A percentile compares a stretch with the other conserved stretches of the same genome.
phyloP scores from a whole-genome alignment of 2,113 vertebrate species.

The Mirza zaza region DNA sequence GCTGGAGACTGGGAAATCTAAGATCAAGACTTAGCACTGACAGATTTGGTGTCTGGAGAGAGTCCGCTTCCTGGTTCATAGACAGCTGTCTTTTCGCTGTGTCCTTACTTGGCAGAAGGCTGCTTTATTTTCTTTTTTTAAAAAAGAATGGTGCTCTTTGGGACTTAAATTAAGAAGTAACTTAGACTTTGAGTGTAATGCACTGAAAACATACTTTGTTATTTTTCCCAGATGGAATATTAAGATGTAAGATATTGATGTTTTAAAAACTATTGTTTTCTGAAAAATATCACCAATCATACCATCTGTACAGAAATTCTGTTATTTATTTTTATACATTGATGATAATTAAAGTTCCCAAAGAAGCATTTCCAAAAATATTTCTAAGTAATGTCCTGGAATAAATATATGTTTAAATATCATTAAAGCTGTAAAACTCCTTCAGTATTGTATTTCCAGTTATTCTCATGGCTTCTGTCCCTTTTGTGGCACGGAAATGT shows the following conservation, averaged over 20 bases:
- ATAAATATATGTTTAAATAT: conserved; percentile 66
- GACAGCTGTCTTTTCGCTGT: background rate
- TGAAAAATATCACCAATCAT: conserved; percentile 76
- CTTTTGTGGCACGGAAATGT: conserved; percentile 5
- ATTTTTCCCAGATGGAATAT: conserved; percentile 36
- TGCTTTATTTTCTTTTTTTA: background rate
- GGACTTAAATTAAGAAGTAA: background rate
- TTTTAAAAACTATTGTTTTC: conserved; percentile 49
- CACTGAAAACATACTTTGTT: conserved; percentile 50
- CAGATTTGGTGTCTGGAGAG: background rate
- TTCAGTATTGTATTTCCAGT: background rate
- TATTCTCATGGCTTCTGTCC: conserved; percentile 2
- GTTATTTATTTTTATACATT: conserved; percentile 81
- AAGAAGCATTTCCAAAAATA: conserved; percentile 75
- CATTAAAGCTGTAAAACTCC: background rate
- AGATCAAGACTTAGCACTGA: background rate
- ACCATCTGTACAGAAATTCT: conserved; percentile 81
- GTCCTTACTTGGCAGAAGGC: background rate
- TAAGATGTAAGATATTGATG: conserved; percentile 29
- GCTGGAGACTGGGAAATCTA: background rate
- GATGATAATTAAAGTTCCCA: conserved; percentile 76
- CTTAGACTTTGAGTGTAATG: conserved; percentile 42
- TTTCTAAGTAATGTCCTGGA: conserved; percentile 44
- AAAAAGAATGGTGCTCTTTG: background rate
- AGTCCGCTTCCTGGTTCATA: background rate